Percentiles rank a stretch among this genome's conserved stretches.
These are phyloP conservation scores for Cynocephalus volans DNA, from an alignment of 2,113 vertebrate species.

Conservation along the genomic window DNA sequence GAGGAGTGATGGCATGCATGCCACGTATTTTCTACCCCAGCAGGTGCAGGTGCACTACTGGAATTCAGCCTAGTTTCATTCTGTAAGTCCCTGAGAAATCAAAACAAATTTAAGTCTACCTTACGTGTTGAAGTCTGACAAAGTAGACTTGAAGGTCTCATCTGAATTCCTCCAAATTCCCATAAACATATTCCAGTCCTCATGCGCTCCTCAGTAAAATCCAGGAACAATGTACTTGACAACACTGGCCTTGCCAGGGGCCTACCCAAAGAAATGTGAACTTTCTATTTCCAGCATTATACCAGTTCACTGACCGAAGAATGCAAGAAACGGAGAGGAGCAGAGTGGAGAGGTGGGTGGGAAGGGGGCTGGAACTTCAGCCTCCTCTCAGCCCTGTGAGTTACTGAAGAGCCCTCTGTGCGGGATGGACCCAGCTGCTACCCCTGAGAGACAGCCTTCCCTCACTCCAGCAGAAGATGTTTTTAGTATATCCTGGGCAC, in stretches of 20 bases:
- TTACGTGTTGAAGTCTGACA: not conserved
- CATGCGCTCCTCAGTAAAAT: not conserved
- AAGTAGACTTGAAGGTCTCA: conserved; percentile 10
- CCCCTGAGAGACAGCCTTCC: not conserved
- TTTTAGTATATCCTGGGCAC: conserved; percentile 64
- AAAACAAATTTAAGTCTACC: not conserved
- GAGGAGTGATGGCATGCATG: not conserved
- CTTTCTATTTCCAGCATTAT: conserved; percentile 39
- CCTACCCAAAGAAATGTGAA: conserved; percentile 29
- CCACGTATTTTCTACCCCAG: not conserved
- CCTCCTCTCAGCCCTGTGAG: not conserved
- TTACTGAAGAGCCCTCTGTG: not conserved
- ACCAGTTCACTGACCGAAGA: not conserved
- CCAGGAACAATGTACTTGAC: conserved; percentile 42
- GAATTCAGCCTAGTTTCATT: not conserved
- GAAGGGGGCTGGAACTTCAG: not conserved
- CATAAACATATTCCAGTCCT: conserved; percentile 42
- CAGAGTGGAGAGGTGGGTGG: not conserved
- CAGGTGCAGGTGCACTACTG: not conserved
- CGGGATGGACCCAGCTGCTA: not conserved
- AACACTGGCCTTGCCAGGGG: conserved; percentile 8
- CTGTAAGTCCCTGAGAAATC: not conserved
- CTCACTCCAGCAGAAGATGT: conserved; percentile 22
- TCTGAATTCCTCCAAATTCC: conserved; percentile 66
- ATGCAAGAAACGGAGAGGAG: not conserved